A percentile compares a stretch with the other conserved stretches of the same genome.
Evolutionary conservation across 2,113 vertebrate species (phyloP).

Genomic region (Aepyceros melampus): DNA sequence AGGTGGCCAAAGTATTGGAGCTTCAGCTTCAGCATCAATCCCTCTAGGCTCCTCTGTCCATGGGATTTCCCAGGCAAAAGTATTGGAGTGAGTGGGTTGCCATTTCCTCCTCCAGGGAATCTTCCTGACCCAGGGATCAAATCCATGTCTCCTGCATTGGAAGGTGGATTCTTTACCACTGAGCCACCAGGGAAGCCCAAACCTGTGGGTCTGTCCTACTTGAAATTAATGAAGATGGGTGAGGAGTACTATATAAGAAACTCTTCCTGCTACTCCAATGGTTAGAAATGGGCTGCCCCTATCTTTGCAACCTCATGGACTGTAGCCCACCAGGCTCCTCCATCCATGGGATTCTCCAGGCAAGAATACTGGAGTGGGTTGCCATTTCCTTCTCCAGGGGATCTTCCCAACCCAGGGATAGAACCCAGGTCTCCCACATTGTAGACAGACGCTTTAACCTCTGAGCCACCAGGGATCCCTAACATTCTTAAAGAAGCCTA

Average conservation of each 20-base stretch:
- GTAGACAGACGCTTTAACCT: too few species aligned
- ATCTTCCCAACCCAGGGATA: too few species aligned
- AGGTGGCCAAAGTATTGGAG: not conserved
- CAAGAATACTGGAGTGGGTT: too few species aligned
- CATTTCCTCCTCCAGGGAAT: not conserved
- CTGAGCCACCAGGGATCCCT: too few species aligned
- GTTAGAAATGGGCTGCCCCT: not conserved
- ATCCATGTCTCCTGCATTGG: not conserved
- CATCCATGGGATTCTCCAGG: too few species aligned
- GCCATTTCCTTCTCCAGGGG: too few species aligned
- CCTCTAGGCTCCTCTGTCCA: not conserved
- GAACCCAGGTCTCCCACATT: too few species aligned
- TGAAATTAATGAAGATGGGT: not conserved
- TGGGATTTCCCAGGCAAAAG: not conserved
- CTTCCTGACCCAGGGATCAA: not conserved
- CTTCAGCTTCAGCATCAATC: not conserved
- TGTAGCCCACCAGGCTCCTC: too few species aligned
- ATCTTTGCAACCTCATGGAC: too few species aligned
- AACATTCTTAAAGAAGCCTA: not conserved
- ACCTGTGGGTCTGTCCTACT: not conserved
- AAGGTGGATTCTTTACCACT: not conserved
- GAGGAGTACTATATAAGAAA: not conserved
- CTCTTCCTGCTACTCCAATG: not conserved
- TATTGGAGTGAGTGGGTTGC: not conserved
- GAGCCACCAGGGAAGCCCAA: not conserved